Evolutionary conservation across 2,888 invertebrate species (phyloP).

Genomic region (Rhagonycha fulva): DNA sequence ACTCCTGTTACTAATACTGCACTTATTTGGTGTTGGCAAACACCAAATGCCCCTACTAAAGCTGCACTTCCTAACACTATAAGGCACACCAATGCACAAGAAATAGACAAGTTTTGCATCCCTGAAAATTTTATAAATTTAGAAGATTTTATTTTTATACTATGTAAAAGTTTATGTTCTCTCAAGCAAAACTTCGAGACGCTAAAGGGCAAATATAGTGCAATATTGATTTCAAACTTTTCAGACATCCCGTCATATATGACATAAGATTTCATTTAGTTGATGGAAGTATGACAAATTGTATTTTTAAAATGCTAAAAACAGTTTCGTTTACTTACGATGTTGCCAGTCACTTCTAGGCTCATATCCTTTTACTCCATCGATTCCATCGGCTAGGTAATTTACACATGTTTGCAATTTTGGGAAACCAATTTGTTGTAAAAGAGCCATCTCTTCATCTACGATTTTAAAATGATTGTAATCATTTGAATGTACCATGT

Average conservation of each 20-base stretch:
- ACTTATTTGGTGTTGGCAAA: slow-evolving; percentile 89
- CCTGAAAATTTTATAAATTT: slow-evolving; percentile 61
- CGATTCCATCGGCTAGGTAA: slow-evolving; percentile 73
- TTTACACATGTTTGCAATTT: slow-evolving; percentile 76
- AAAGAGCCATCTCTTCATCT: slow-evolving; percentile 73
- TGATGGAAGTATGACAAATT: neutral
- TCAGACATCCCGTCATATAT: neutral
- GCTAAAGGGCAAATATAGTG: neutral
- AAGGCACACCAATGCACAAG: slow-evolving; percentile 89
- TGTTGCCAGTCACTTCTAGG: slow-evolving; percentile 81
- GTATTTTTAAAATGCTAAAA: neutral
- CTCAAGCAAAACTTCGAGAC: neutral
- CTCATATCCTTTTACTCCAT: slow-evolving; percentile 69
- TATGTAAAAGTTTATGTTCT: neutral
- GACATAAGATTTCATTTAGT: neutral
- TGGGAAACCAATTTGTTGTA: slow-evolving; percentile 69
- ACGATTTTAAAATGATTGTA: slow-evolving; percentile 34
- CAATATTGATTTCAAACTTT: neutral
- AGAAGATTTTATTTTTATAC: neutral
- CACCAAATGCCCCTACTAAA: slow-evolving; percentile 85
- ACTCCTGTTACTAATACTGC: slow-evolving; percentile 93
- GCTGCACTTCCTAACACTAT: slow-evolving; percentile 88
- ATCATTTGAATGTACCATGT: too few species aligned
- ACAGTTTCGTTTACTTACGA: slow-evolving; percentile 60
- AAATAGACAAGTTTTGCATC: slow-evolving; percentile 95